A percentile compares a stretch with the other conserved stretches of the same genome.
phyloP scores from a whole-genome alignment of 1,140 invertebrate genomes.

The Caenorhabditis remanei region DNA sequence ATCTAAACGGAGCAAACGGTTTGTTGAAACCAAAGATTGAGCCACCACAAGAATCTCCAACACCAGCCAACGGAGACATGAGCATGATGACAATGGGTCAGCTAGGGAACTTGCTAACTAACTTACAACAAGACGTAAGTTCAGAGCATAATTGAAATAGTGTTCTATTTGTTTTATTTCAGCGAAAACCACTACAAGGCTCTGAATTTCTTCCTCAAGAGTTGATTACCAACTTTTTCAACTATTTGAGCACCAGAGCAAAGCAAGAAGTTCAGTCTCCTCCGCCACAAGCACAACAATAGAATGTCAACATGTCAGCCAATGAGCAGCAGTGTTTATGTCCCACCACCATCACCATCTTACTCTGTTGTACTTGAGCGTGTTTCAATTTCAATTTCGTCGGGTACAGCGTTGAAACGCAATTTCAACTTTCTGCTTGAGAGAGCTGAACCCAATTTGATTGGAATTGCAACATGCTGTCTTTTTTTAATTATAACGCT shows the following conservation, averaged over 20 bases:
- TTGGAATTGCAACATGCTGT: conserved; percentile 34
- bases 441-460: not conserved
- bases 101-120: not conserved
- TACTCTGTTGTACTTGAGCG: conserved; percentile 13
- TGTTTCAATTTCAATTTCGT: conserved; percentile 32
- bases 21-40: not conserved
- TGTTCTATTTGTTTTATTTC: not conserved
- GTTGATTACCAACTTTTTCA: not conserved
- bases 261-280: conserved; percentile 18
- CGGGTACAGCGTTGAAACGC: not conserved
- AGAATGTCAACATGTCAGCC: conserved; percentile 25
- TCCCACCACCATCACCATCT: not conserved
- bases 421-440: not conserved
- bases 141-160: too few species aligned
- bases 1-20: conserved; percentile 12
- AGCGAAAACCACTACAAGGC: not conserved
- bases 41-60: not conserved
- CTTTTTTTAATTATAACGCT: conserved; percentile 12
- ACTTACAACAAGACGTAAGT: not conserved
- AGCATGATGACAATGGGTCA: not conserved
- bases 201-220: not conserved
- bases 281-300: not conserved
- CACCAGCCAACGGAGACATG: not conserved
- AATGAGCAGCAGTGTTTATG: not conserved
- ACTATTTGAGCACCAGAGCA: not conserved